Conservation (phyloP, 2,797 vertebrate genomes). For the Lateolabrax maculatus region DNA sequence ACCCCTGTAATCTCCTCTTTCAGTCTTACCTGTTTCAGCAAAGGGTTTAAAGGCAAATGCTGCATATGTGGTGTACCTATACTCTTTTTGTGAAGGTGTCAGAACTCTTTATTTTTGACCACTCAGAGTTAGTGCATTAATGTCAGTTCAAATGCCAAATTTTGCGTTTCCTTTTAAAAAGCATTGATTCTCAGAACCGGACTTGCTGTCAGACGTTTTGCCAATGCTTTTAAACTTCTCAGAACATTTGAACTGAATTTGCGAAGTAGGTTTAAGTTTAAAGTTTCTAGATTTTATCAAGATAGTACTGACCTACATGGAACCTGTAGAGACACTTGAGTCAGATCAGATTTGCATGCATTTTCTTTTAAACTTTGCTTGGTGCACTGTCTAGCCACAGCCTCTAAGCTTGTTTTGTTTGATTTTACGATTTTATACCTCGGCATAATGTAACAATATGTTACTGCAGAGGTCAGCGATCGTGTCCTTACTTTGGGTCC, state of each 20-base stretch:
- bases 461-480: slow-evolving; percentile 15
- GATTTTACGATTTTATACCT: neutral
- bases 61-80: slow-evolving; percentile 8
- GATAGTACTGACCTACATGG: neutral
- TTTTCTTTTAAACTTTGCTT: neutral
- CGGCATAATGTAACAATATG: neutral
- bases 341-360: neutral
- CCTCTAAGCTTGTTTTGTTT: neutral
- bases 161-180: neutral
- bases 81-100: neutral
- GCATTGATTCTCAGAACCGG: neutral
- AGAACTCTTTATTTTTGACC: neutral
- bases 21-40: slow-evolving; percentile 11
- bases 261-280: neutral
- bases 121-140: neutral
- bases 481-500: neutral
- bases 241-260: neutral
- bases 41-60: slow-evolving; percentile 1
- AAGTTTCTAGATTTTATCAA: neutral
- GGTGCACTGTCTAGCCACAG: neutral
- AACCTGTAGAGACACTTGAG: neutral
- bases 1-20: neutral
- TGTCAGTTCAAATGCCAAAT: neutral
- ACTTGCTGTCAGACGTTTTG: neutral
- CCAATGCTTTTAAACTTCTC: neutral